Percentiles rank a stretch among this genome's conserved stretches.
phyloP scores from a whole-genome alignment of 2,113 vertebrate species.

The Motacilla tschutschensis region DNA sequence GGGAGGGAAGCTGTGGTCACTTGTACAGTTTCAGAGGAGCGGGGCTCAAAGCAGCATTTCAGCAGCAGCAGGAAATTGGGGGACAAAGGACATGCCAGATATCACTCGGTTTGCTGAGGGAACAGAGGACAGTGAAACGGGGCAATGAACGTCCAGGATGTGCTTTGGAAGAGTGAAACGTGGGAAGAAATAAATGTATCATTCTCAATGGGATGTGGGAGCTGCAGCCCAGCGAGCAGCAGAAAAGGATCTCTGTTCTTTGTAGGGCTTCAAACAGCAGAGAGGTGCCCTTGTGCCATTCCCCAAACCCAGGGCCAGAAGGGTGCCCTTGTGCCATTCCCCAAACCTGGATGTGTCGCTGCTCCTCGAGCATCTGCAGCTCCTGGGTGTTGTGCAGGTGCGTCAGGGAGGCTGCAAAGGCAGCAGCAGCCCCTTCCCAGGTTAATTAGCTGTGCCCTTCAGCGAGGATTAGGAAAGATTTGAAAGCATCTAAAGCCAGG shows the following conservation, averaged over 20 bases:
- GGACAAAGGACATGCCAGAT: not conserved
- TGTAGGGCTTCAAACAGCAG: not conserved
- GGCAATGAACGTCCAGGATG: accelerated
- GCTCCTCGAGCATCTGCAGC: not conserved
- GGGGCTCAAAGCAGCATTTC: not conserved
- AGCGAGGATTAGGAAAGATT: not conserved
- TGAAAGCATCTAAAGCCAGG: constrained; percentile 6
- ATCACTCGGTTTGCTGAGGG: not conserved
- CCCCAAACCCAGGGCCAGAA: not conserved
- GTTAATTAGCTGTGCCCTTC: constrained; percentile 30
- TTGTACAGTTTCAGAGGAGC: not conserved
- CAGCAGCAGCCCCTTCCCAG: not conserved
- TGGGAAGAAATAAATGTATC: not conserved
- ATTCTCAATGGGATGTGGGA: not conserved
- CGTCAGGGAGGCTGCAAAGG: not conserved
- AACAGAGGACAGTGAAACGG: not conserved
- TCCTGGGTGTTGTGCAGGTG: not conserved
- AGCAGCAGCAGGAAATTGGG: not conserved
- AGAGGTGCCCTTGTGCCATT: not conserved
- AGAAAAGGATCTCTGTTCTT: not conserved
- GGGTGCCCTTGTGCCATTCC: not conserved
- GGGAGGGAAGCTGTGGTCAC: not conserved
- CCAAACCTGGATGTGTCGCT: not conserved
- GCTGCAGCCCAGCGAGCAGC: not conserved
- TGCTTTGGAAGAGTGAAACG: not conserved